Conservation (phyloP, 2,113 vertebrate species). For the Eulacestoma nigropectus region DNA sequence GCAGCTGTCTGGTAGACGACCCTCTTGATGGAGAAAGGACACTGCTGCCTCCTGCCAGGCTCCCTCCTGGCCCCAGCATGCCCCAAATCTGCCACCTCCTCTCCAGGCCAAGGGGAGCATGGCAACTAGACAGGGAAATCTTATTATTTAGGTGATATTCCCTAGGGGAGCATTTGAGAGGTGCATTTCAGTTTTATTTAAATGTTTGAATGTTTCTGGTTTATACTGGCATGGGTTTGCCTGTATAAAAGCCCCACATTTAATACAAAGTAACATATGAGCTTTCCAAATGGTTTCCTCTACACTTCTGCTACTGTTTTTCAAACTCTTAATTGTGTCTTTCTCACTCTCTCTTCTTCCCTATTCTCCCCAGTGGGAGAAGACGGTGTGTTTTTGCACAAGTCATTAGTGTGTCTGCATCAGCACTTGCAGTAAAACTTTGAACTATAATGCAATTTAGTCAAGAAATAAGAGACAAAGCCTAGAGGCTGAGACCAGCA, state of each 20-base stretch:
- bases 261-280: neutral
- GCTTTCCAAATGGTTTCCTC: neutral
- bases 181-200: constrained; percentile 32
- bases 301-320: neutral
- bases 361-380: neutral
- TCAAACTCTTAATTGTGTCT: neutral
- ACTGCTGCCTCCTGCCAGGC: neutral
- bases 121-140: neutral
- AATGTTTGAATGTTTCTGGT: neutral
- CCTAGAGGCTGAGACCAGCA: neutral
- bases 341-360: neutral
- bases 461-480: neutral
- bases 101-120: neutral
- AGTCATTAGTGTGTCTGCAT: neutral
- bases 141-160: neutral
- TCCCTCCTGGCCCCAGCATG: neutral
- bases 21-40: neutral
- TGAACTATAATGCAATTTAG: neutral
- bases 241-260: neutral
- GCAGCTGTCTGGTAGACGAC: neutral
- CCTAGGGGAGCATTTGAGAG: neutral
- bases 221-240: neutral
- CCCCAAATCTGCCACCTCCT: neutral
- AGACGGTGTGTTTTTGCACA: neutral
- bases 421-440: neutral